Evolutionary conservation across 2,113 vertebrate genomes (phyloP).

Genomic region (Lepidothrix coronata): DNA sequence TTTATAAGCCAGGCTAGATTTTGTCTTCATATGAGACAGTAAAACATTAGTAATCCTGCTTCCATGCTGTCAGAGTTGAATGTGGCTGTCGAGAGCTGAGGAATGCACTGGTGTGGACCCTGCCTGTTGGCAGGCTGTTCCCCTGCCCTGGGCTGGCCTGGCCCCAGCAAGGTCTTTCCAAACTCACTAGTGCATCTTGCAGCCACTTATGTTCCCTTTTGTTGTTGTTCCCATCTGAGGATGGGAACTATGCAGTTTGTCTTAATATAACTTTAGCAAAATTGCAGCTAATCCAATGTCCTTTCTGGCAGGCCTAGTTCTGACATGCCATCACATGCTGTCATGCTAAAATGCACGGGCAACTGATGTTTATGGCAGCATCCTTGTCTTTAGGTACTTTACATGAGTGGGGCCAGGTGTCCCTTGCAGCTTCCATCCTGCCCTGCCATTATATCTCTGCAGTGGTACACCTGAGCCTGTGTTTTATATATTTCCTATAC

Average conservation of each 20-base stretch:
- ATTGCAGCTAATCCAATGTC: not conserved
- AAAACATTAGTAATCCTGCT: slow-evolving; percentile 3
- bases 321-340: not conserved
- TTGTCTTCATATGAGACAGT: not conserved
- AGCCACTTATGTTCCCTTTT: rapidly evolving
- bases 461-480: not conserved
- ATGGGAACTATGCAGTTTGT: not conserved
- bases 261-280: not conserved
- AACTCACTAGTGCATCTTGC: not conserved
- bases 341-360: not conserved
- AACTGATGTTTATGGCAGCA: not conserved
- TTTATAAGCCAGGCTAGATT: not conserved
- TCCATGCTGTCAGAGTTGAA: not conserved
- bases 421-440: not conserved
- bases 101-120: rapidly evolving
- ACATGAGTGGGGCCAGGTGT: not conserved
- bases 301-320: not conserved
- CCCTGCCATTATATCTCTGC: not conserved
- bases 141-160: not conserved
- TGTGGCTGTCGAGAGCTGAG: not conserved
- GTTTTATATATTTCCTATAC: not conserved
- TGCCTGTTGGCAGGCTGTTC: rapidly evolving
- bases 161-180: not conserved
- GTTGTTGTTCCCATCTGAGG: not conserved
- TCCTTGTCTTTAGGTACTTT: not conserved